Percentiles rank a stretch among this genome's conserved stretches.
Evolutionary conservation across 2,113 vertebrate species (phyloP).

Genomic region (Passer montanus): DNA sequence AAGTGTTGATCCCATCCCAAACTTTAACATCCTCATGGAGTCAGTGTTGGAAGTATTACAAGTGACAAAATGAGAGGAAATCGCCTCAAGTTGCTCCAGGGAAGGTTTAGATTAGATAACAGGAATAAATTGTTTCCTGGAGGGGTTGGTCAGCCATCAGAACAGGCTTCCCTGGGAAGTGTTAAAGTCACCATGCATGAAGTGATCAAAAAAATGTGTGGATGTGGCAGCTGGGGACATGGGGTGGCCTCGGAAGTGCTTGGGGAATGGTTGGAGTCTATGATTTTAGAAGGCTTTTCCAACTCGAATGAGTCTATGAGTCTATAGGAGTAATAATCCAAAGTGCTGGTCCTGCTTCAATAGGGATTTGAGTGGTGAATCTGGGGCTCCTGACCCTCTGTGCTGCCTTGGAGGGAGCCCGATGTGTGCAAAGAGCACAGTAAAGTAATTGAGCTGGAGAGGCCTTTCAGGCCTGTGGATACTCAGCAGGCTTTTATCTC

Average conservation of each 20-base stretch:
- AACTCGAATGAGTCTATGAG: background rate
- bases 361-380: background rate
- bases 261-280: background rate
- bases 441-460: background rate
- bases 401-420: background rate
- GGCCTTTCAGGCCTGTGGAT: background rate
- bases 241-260: background rate
- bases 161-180: background rate
- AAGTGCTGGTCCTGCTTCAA: background rate
- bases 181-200: background rate
- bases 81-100: background rate
- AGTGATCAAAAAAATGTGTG: background rate
- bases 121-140: background rate
- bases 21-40: background rate
- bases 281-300: background rate
- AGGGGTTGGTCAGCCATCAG: background rate
- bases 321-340: background rate
- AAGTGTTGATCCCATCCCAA: background rate
- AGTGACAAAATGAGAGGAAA: background rate
- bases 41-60: background rate
- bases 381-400: background rate
- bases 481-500: conserved; percentile 14
- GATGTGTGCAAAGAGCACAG: background rate
- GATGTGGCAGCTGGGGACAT: background rate
- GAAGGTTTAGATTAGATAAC: background rate